phyloP scores from a whole-genome alignment of 2,113 vertebrate genomes.

The Laterallus jamaicensis region DNA sequence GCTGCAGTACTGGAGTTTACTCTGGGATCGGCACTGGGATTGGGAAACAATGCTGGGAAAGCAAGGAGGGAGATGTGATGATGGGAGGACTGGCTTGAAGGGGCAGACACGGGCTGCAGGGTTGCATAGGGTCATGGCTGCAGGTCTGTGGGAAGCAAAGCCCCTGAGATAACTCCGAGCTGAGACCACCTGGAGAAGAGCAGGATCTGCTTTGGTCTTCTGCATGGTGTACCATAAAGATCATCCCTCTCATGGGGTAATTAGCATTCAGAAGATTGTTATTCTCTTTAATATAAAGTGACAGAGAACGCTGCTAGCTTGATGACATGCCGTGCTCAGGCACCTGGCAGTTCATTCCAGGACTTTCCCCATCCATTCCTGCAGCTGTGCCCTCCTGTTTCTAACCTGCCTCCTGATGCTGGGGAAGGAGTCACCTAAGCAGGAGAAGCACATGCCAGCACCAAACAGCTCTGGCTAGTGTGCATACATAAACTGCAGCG shows the following conservation, averaged over 20 bases:
- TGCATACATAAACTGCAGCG: not conserved
- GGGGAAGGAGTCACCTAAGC: constrained; percentile 9
- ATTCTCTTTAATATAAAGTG: not conserved
- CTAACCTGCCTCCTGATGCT: constrained; percentile 10
- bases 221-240: rapidly evolving
- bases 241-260: not conserved
- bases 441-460: not conserved
- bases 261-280: not conserved
- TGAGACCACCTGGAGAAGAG: not conserved
- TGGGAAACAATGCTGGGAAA: not conserved
- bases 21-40: not conserved
- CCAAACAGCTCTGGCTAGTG: not conserved
- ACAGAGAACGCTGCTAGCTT: not conserved
- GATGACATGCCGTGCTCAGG: not conserved
- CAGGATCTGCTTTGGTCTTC: not conserved
- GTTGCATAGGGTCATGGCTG: not conserved
- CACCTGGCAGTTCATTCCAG: not conserved
- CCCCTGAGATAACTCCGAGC: not conserved
- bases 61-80: not conserved
- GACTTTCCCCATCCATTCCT: not conserved
- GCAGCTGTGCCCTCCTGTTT: not conserved
- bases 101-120: rapidly evolving
- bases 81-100: not conserved
- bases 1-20: not conserved
- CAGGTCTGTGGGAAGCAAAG: not conserved